A percentile compares a stretch with the other conserved stretches of the same genome.
phyloP scores from a whole-genome alignment of 2,888 invertebrate species.

The Palloptera scutellata region DNA sequence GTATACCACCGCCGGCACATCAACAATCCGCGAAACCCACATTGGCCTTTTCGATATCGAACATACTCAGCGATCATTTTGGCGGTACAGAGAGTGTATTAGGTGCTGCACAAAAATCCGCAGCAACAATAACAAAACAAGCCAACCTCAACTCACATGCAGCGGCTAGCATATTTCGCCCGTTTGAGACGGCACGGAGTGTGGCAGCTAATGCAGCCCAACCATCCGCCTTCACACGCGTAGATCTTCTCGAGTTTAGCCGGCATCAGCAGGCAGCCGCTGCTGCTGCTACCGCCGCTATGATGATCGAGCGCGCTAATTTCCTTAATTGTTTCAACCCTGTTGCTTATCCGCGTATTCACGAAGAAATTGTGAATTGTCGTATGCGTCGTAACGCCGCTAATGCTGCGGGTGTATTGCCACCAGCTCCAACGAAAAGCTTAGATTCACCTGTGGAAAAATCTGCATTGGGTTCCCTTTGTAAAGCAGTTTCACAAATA shows the following conservation, averaged over 20 bases:
- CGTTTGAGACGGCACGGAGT: constrained; percentile 55
- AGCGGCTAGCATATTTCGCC: constrained; percentile 57
- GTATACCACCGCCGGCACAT: constrained; percentile 55
- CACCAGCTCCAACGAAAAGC: constrained; percentile 34
- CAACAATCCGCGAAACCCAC: constrained; percentile 59
- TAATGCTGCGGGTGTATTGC: constrained; percentile 40
- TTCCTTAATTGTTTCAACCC: constrained; percentile 63
- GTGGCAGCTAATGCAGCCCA: constrained; percentile 46
- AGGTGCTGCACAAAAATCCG: constrained; percentile 29
- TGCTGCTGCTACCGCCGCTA: constrained; percentile 59
- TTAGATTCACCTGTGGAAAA: constrained; percentile 52
- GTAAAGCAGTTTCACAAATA: constrained; percentile 75
- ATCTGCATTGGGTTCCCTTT: constrained; percentile 73
- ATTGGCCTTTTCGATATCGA: constrained; percentile 62
- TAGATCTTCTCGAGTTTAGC: constrained; percentile 61
- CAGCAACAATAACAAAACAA: constrained; percentile 34
- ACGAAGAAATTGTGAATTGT: constrained; percentile 62
- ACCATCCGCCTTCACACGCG: constrained; percentile 61
- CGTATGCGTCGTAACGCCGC: constrained; percentile 53
- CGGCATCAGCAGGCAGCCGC: constrained; percentile 61
- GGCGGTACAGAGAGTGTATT: constrained; percentile 45
- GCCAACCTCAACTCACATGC: constrained; percentile 20
- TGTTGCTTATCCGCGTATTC: constrained; percentile 62
- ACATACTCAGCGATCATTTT: constrained; percentile 64
- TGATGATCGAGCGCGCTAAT: constrained; percentile 63